Evolutionary conservation across 2,888 invertebrate species (phyloP), one percentile per base, ranked within the genome.

Genomic region (Amiota mariae): DNA sequence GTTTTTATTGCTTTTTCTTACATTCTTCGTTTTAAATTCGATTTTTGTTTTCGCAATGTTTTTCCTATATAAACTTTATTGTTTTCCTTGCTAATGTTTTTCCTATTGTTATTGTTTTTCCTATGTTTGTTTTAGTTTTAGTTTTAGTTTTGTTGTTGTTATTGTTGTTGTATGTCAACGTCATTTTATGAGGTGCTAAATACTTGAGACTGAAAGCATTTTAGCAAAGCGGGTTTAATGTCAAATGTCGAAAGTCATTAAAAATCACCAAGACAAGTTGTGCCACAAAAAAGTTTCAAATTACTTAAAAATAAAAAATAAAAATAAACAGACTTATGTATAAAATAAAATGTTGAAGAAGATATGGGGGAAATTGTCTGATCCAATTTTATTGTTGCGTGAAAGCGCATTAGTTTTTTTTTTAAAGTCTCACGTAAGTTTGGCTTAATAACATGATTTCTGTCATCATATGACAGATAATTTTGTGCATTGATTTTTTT

Each of bases 161-260:
- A 13, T 24, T 61, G n/a, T 1, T 51, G 18, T 8, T 9, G 59
- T 20, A 8, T 13, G 71, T 72, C 61, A 73, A 8, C n/a, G 71
- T 72, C 61, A 73, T 70, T 68, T 64, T 73, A 18, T 64, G 64
- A 79, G 80, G 80, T 68, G 80, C 76, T 79, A 81, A 80, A 77
- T 75, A 74, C 73, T 84, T 78, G 73, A 48, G 75, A 71, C 13
- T n/a, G n/a, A 71, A 77, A 79, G 82, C 83, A 82, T 73, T 76
- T 76, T 73, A 82, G 76, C 67, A 76, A 77, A 78, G 75, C 77
- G 79, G 75, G 78, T 75, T 77, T 77, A 64, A 51, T 72, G 71
- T 72, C 51, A 71, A 78, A 75, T 75, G 81, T 78, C 79, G 73
- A 78, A 76, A 73, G 57, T 68, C 47, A 63, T 68, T 67, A 8